phyloP scores from a whole-genome alignment of 2,888 invertebrate genomes.

The Rhyacophila evoluta region DNA sequence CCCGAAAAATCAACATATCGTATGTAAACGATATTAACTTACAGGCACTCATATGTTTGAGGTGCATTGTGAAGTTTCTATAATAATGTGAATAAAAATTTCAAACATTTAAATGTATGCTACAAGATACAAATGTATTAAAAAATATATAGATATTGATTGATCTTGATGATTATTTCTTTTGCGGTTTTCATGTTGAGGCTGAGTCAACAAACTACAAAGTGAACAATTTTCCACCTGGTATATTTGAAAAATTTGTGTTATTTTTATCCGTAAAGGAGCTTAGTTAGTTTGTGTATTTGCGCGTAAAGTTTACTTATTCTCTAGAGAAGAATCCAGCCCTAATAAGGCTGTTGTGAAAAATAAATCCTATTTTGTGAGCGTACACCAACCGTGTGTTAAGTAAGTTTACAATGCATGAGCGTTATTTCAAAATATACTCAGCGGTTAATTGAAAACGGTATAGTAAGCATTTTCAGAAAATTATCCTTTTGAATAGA shows the following conservation, averaged over 20 bases:
- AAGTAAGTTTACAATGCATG: background rate
- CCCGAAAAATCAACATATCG: too few relatives aligned
- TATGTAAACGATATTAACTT: too few relatives aligned
- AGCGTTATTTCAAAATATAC: background rate
- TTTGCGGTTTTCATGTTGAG: background rate
- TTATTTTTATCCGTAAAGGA: background rate
- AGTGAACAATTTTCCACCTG: background rate
- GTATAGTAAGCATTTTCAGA: too few relatives aligned
- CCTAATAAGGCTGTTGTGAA: background rate
- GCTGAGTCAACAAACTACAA: background rate
- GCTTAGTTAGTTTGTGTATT: background rate
- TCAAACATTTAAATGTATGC: too few relatives aligned
- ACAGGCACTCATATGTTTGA: too few relatives aligned
- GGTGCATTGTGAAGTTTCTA: too few relatives aligned
- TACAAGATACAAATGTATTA: too few relatives aligned
- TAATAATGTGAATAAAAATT: too few relatives aligned
- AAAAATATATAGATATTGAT: too few relatives aligned
- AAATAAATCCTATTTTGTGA: background rate
- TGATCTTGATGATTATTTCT: too few relatives aligned
- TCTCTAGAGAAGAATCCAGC: background rate
- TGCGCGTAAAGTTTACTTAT: conserved; percentile 4
- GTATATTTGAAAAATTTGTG: background rate
- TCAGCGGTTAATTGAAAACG: too few relatives aligned
- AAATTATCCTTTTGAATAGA: too few relatives aligned
- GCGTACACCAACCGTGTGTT: background rate